Conservation (phyloP, 2,113 vertebrate genomes). For the Haliaeetus leucogaster region DNA sequence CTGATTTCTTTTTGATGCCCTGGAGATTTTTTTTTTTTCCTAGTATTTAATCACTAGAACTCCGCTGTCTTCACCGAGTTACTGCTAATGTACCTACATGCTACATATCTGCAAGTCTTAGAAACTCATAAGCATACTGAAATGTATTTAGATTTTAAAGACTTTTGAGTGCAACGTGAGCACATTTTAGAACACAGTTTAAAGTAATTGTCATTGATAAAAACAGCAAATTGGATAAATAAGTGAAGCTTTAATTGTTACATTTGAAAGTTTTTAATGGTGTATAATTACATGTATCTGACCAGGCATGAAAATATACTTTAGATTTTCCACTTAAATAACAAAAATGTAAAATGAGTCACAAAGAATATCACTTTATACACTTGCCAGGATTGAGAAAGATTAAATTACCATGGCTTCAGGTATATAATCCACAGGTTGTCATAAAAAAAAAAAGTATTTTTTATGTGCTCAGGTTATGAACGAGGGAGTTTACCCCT, state of each 20-base stretch:
- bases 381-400: neutral
- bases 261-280: neutral
- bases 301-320: neutral
- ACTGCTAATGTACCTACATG: neutral
- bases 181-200: neutral
- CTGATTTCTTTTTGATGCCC: neutral
- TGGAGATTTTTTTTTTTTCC: neutral
- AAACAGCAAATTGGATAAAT: neutral
- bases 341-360: neutral
- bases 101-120: neutral
- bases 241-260: neutral
- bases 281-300: neutral
- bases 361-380: neutral
- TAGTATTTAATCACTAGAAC: neutral
- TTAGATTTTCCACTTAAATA: neutral
- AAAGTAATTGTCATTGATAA: neutral
- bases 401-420: neutral
- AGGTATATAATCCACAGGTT: neutral
- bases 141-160: neutral
- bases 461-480: neutral
- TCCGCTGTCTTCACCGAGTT: neutral
- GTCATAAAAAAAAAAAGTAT: neutral
- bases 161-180: neutral
- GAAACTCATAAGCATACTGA: neutral
- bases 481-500: neutral